These are phyloP conservation scores for Petrosia ficiformis DNA, from an alignment of 37 sponge, comb jelly and placozoan genomes.

Conservation along the genomic window DNA sequence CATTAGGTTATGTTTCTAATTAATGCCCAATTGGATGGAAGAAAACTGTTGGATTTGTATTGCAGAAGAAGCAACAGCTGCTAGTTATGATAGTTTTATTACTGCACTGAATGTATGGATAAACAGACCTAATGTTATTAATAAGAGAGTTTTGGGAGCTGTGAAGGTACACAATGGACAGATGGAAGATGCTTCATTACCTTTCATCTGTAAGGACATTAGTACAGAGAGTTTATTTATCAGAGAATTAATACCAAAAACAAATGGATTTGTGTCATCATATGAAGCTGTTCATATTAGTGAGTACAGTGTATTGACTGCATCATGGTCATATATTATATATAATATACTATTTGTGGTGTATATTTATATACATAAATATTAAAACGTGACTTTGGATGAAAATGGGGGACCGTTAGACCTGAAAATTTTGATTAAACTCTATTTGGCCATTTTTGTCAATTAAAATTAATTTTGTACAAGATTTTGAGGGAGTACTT, in stretches of 20 bases:
- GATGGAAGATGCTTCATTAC: not conserved
- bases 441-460: too few species aligned
- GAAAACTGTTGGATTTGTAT: not conserved
- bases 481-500: too few species aligned
- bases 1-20: too few species aligned
- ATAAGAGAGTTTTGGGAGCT: slow-evolving; percentile 70
- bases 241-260: slow-evolving; percentile 39
- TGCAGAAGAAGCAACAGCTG: not conserved
- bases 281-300: not conserved
- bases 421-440: too few species aligned
- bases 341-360: too few species aligned
- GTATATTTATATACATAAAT: too few species aligned
- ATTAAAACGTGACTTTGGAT: too few species aligned
- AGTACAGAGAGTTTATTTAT: slow-evolving; percentile 13
- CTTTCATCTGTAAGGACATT: not conserved
- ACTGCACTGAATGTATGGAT: slow-evolving; percentile 80
- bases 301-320: not conserved
- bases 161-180: slow-evolving; percentile 26
- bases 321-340: not conserved
- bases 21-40: not conserved
- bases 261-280: slow-evolving; percentile 4
- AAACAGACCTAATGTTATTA: slow-evolving; percentile 80
- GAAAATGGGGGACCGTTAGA: too few species aligned
- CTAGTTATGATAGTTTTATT: slow-evolving; percentile 31
- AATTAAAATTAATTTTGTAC: too few species aligned